Evolutionary conservation across 2,113 vertebrate genomes (phyloP).

Genomic region (Amphiprion ocellaris): DNA sequence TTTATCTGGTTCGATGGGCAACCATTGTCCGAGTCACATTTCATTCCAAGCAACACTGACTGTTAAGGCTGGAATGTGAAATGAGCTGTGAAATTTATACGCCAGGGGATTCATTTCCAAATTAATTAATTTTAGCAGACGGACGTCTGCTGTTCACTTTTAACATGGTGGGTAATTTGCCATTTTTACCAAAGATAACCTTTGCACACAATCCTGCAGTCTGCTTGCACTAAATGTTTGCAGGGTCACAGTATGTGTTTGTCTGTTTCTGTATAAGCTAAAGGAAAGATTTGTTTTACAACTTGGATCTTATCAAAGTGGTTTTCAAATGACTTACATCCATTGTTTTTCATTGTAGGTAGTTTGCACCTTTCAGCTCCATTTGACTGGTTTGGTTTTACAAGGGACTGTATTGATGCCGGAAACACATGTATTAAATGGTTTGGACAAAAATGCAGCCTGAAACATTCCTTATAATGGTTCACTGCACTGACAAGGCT

Average conservation of each 20-base stretch:
- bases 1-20: constrained; percentile 60
- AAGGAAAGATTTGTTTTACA: constrained; percentile 2
- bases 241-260: neutral
- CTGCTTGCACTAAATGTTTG: neutral
- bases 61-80: constrained; percentile 46
- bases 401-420: neutral
- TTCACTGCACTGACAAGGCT: neutral
- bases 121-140: constrained; percentile 31
- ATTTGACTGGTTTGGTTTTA: neutral
- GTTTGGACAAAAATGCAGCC: neutral
- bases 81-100: constrained; percentile 56
- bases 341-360: neutral
- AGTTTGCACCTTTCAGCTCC: neutral
- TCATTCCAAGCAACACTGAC: constrained; percentile 30
- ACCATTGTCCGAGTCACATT: constrained; percentile 40
- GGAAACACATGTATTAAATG: neutral
- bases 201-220: neutral
- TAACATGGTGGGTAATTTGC: constrained; percentile 9
- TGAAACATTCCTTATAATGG: neutral
- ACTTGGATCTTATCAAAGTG: neutral
- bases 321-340: neutral
- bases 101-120: constrained; percentile 10
- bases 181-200: neutral
- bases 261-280: neutral
- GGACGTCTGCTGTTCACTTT: constrained; percentile 8